phyloP scores from a whole-genome alignment of 30 jellyfish, hydroid and myxozoan genomes.

The Chrysaora quinquecirrha region DNA sequence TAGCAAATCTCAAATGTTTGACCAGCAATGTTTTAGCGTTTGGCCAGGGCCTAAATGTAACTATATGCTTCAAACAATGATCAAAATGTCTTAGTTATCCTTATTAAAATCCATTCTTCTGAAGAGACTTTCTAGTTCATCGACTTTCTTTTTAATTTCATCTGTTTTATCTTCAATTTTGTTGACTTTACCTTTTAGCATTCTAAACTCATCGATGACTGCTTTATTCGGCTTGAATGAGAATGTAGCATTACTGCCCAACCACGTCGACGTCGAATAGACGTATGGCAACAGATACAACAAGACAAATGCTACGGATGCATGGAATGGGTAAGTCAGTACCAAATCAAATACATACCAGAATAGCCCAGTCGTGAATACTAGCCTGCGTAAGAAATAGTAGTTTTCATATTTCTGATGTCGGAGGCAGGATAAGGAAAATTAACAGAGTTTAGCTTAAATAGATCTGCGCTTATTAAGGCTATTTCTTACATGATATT shows the following conservation, averaged over 20 bases:
- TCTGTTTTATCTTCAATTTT: constrained; percentile 61
- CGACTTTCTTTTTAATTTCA: constrained; percentile 36
- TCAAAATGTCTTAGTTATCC: not conserved
- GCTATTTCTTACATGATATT: too few species aligned
- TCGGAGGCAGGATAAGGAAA: not conserved
- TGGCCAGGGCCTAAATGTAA: too few species aligned
- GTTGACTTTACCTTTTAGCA: constrained; percentile 50
- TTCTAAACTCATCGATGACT: constrained; percentile 22
- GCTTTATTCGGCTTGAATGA: not conserved
- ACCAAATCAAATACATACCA: constrained; percentile 76
- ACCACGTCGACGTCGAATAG: constrained; percentile 2
- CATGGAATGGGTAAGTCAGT: constrained; percentile 69
- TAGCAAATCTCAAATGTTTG: too few species aligned
- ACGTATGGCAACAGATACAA: constrained; percentile 25
- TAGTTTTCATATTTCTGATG: too few species aligned
- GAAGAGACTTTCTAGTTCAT: constrained; percentile 16
- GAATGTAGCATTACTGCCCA: not conserved
- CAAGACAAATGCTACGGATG: constrained; percentile 26
- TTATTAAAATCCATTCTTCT: not conserved
- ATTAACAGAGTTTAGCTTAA: not conserved
- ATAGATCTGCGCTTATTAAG: not conserved
- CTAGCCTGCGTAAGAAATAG: constrained; percentile 52
- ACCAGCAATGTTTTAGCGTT: too few species aligned
- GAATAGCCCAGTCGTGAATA: constrained; percentile 69
- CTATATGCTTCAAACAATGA: too few species aligned